A percentile compares a stretch with the other conserved stretches of the same genome.
phyloP scores from a whole-genome alignment of 2,797 vertebrate species.

The Chlorospingus semifuscus region DNA sequence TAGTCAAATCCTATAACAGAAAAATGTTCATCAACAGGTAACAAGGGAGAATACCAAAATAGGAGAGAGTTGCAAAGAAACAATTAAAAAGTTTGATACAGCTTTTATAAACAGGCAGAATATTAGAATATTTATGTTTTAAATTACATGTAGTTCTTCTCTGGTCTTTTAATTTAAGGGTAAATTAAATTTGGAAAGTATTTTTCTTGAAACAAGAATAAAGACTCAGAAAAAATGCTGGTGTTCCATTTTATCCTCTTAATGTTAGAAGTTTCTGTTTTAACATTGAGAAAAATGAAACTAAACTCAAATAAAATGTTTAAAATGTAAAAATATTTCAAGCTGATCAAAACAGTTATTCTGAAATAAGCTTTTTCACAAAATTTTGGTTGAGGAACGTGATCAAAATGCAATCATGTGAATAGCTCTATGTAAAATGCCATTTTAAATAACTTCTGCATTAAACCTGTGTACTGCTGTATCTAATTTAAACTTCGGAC shows the following conservation, averaged over 20 bases:
- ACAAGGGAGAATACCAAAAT: background rate
- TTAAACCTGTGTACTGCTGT: background rate
- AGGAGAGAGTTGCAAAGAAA: background rate
- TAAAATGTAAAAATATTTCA: background rate
- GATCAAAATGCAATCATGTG: background rate
- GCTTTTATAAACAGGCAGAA: background rate
- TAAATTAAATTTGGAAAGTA: background rate
- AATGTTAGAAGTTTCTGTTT: background rate
- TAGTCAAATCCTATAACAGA: background rate
- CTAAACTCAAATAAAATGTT: background rate
- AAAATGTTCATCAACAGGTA: background rate
- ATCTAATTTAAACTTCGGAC: background rate
- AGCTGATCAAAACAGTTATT: background rate
- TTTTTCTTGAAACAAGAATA: background rate
- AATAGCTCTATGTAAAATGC: background rate
- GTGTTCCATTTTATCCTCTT: background rate
- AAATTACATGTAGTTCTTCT: background rate
- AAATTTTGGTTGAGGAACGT: background rate
- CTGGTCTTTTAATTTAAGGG: accelerated
- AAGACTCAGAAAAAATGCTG: background rate
- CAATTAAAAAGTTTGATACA: background rate
- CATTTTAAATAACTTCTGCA: background rate
- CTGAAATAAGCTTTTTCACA: background rate
- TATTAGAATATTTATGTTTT: background rate
- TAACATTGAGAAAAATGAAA: background rate